Evolutionary conservation across 2,113 vertebrate species (phyloP).

Genomic region (Platycercus adscitus): DNA sequence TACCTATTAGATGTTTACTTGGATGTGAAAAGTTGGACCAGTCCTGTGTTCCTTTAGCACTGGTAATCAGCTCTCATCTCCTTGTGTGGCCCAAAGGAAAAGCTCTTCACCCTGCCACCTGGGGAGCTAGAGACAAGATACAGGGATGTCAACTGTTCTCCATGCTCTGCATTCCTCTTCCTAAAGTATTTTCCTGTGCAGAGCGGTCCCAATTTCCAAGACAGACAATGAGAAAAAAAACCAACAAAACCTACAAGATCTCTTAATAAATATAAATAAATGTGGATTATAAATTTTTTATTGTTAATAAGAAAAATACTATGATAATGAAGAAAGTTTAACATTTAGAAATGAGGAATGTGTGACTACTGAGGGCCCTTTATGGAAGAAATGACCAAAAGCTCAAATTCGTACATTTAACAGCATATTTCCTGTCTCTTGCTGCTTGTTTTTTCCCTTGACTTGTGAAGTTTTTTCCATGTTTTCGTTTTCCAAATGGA

Average conservation of each 20-base stretch:
- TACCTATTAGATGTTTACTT: not conserved
- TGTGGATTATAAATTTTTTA: not conserved
- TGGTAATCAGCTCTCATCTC: not conserved
- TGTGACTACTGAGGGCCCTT: not conserved
- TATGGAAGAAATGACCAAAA: constrained; percentile 6
- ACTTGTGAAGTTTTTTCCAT: constrained; percentile 1
- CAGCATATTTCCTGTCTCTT: not conserved
- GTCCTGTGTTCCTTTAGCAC: not conserved
- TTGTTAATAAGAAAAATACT: not conserved
- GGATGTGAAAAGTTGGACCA: not conserved
- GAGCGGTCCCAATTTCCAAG: not conserved
- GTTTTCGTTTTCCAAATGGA: constrained; percentile 22
- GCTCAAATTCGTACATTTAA: not conserved
- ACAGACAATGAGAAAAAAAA: not conserved
- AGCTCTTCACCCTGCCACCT: not conserved
- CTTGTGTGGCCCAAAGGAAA: not conserved
- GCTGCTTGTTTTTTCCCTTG: not conserved
- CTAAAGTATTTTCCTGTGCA: not conserved
- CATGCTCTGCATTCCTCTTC: not conserved
- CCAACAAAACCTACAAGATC: not conserved
- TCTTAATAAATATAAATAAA: not conserved
- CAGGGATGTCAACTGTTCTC: not conserved
- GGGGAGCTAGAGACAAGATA: not conserved
- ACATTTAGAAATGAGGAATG: not conserved
- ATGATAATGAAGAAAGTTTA: not conserved